phyloP scores from a whole-genome alignment of 2,797 vertebrate species.

The Clarias platycephalus region DNA sequence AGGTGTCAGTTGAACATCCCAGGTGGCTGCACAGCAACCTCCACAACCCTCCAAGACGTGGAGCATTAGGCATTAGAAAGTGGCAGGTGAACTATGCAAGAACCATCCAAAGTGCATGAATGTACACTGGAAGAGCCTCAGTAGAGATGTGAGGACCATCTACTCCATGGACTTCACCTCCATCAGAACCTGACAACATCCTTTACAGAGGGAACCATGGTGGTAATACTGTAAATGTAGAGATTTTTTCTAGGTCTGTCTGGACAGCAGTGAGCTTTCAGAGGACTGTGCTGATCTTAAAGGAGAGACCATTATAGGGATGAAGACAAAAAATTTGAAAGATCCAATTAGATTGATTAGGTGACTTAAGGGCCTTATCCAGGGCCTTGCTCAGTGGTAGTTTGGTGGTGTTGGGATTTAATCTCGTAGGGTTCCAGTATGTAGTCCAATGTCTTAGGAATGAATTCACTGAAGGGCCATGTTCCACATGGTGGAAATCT shows the following conservation, averaged over 20 bases:
- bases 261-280: not conserved
- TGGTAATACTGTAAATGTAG: not conserved
- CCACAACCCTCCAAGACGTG: too few relatives aligned
- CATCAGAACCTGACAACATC: not conserved
- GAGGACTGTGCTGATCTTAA: not conserved
- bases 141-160: not conserved
- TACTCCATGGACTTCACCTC: not conserved
- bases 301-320: not conserved
- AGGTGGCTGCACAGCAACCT: not conserved
- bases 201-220: not conserved
- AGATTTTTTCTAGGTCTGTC: not conserved
- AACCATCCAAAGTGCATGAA: not conserved
- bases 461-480: not conserved
- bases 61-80: too few relatives aligned
- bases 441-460: not conserved
- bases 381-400: not conserved
- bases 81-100: not conserved
- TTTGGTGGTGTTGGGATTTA: not conserved
- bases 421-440: too few relatives aligned
- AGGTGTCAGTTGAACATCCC: not conserved
- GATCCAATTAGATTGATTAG: not conserved
- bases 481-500: not conserved
- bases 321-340: not conserved
- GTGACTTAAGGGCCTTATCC: not conserved
- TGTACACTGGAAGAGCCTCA: not conserved